Base-by-base conservation (phyloP, 2,888 invertebrate species). In the Artemia sinica region DNA sequence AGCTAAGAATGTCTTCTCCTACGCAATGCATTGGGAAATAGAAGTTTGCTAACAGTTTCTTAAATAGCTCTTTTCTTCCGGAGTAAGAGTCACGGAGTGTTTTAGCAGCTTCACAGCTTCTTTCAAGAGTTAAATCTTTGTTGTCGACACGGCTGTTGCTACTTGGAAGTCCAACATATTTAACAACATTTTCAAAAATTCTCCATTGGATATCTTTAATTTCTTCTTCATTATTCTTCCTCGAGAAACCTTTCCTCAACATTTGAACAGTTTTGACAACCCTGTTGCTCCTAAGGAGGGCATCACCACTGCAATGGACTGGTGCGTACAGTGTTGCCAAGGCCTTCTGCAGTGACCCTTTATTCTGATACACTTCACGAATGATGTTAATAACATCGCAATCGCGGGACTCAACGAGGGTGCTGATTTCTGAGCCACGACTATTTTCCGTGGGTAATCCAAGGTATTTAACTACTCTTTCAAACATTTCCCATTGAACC, bases 131-230 rank as follows among this genome's bases (percentile, higher is more conserved):
- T 14, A 58, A 18, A 14, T 58, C 58, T 58, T n/a, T 18, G 18
- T 58, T 58, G 14, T 58, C 58, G 18, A 18, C 18, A n/a, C 58
- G 58, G 14, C 18, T n/a, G 58, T 14, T 18, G 10, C 58, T 58
- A 14, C 18, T 58, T 9, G 58, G 58, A n/a, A 18, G 58, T 58
- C 58, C 58, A 14, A 58, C 58, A 18, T n/a, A 8, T 9, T 58
- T 58, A 8, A 58, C 14, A 10, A 58, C 58, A 58, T 58, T n/a
- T 18, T 58, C 58, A 18, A 58, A 58, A 1, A 58, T 9, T 8
- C 14, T 58, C 58, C 58, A 58, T 18, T 58, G 58, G 58, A 58
- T 14, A 9, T 58, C 58, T 58, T 58, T 58, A 18, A 58, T 58
- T 10, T 58, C 58, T 9, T 58, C 14, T 58, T 58, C 58, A 58